Base-by-base conservation (phyloP, 2,797 vertebrate genomes). In the Parauchenoglanis punctatus region DNA sequence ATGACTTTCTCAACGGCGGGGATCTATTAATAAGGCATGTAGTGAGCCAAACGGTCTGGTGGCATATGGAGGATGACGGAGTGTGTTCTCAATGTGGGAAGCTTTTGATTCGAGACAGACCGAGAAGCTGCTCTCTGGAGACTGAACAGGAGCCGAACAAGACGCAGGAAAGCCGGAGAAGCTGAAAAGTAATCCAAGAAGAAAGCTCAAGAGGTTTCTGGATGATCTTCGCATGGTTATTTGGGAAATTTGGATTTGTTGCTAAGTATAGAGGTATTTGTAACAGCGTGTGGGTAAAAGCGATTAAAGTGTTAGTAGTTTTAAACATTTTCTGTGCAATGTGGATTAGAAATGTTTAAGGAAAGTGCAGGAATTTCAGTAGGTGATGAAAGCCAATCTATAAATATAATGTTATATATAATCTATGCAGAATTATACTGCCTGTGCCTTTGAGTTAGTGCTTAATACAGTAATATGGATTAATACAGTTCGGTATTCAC, bases 1-100 rank as follows among this genome's bases (percentile, higher is more conserved):
- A 56, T 63, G 89, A 72, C 85, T 84, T 81, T 52, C 70, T 87
- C 83, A 75, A 63, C 65, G 86, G 78, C 81, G 68, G 25, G 70
- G 68, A 88, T 87, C 85, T 90, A 91, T 89, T 89, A 91, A 91
- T 89, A 91, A 81, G 80, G 59, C 56, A 86, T 86, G 85, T 68
- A 81, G 76, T 81, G 59, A 83, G 83, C 87, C 65, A n/a, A 84
- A 87, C 67, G 46, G 88, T 70, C 75, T 83, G 84, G 76, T 88
- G 83, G 83, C 89, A 89, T 89, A 89, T 88, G 87, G 88, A 88
- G 75, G 72, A 73, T 85, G 85, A 84, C 52, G 83, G 52, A 89
- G n/a, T 86, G 87, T 85, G 87, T 89, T 91, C 68, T 17, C 68
- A 0, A 81, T 31, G 81, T 72, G 81, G 84, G 87, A 76, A 12